phyloP scores from a whole-genome alignment of 2,113 vertebrate genomes.

The Elachura formosa region DNA sequence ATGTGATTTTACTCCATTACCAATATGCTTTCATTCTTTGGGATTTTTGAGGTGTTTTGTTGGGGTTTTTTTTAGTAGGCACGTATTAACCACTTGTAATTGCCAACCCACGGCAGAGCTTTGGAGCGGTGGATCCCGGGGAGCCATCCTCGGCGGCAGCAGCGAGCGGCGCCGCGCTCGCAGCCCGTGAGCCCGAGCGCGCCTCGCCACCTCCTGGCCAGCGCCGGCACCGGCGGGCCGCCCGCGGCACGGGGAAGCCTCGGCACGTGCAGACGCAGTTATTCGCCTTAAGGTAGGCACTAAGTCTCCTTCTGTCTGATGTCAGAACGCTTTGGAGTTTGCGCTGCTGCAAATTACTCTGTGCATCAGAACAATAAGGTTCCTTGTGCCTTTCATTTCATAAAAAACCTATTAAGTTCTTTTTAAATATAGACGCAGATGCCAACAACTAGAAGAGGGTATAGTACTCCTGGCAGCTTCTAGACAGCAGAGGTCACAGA shows the following conservation, averaged over 20 bases:
- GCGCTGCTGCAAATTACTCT: not conserved
- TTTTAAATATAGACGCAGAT: not conserved
- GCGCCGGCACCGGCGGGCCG: not conserved
- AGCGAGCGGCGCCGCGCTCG: too few species aligned
- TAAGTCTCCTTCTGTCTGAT: not conserved
- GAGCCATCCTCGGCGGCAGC: not conserved
- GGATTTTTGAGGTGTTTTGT: fast-evolving
- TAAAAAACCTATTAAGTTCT: not conserved
- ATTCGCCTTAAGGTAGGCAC: not conserved
- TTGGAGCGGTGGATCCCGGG: too few species aligned
- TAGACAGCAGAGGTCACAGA: not conserved
- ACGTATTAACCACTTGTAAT: not conserved
- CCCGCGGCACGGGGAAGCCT: too few species aligned
- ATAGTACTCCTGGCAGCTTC: not conserved
- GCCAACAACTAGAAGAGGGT: not conserved
- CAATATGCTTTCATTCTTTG: not conserved
- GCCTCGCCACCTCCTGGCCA: constrained; percentile 73
- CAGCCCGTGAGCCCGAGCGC: constrained; percentile 3
- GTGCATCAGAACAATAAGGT: not conserved
- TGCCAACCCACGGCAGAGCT: not conserved
- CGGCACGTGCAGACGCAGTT: not conserved
- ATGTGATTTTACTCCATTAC: not conserved
- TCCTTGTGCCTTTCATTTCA: not conserved
- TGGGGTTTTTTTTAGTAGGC: not conserved
- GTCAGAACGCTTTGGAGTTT: not conserved